Base-by-base conservation (phyloP, 2,797 vertebrate species). In the Manis pentadactyla region DNA sequence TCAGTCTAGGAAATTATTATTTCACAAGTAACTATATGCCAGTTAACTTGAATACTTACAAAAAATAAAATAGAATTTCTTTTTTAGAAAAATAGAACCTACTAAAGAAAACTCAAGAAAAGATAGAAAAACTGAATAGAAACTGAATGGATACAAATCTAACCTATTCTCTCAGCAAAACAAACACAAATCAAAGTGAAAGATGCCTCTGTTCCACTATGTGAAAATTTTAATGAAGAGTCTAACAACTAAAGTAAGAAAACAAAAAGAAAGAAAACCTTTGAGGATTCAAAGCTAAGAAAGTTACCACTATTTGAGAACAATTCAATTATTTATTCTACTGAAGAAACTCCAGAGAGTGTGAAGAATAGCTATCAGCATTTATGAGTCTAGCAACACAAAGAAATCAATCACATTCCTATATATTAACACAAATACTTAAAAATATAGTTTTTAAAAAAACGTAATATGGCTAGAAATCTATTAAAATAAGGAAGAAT, bases 31-130 rank as follows among this genome's bases (percentile, higher is more conserved):
- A 83, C 23, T 25, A 4, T 49, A 34, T n/a, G 18, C 4, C 73
- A 84, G 75, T 81, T 68, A 23, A 81, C 29, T 95, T 78, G 83
- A 91, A 87, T 91, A 49, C 27, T 23, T 59, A 73, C 37, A 39
- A 39, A 39, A 39, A 39, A 19, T 9, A 75, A 51, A n/a, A n/a
- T 51, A 17, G 29, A 75, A 75, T 51, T 19, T n/a, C n/a, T 25
- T 25, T 42, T 37, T 57, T 53, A 75, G 34, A 83, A 57, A 86
- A 55, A 53, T 37, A 39, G 49, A 93, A 57, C 31, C 46, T 84
- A 87, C 11, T 83, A 31, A 42, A 87, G 63, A 90, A 68, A 90
- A 51, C 29, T 75, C 46, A 31, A n/a, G 46, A 75, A n/a, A 5
- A 51, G 51, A 17, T 69, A 77, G 71, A 68, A 82, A 93, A 42